A percentile compares a stretch with the other conserved stretches of the same genome.
Conservation (phyloP, 2,888 invertebrate genomes). For the Stenchaetothrips biformis region DNA sequence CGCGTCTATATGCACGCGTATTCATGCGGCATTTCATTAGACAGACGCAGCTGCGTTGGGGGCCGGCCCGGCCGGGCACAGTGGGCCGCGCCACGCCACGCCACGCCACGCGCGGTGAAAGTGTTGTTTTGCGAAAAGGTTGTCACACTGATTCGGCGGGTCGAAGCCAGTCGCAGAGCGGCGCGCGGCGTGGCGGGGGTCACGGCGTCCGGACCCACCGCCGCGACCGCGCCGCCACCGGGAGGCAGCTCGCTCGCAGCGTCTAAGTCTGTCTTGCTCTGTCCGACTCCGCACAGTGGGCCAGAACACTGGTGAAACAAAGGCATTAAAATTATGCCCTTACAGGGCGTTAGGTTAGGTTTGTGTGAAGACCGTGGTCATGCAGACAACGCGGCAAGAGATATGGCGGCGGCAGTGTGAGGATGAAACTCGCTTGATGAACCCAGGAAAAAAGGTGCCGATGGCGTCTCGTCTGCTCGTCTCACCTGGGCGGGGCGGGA, state of each 20-base stretch:
- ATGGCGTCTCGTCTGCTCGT: not conserved
- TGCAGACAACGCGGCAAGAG: too few relatives aligned
- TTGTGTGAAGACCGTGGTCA: not conserved
- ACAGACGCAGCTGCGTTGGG: too few relatives aligned
- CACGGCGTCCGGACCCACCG: too few relatives aligned
- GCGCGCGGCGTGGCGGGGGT: not conserved
- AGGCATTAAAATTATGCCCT: not conserved
- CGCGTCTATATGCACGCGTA: constrained; percentile 2
- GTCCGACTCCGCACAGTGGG: not conserved
- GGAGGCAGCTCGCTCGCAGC: not conserved
- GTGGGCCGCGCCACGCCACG: not conserved
- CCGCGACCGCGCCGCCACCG: too few relatives aligned
- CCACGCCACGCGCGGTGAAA: not conserved
- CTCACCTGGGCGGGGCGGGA: not conserved
- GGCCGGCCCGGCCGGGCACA: not conserved
- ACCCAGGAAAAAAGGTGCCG: not conserved
- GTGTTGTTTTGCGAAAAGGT: constrained; percentile 8
- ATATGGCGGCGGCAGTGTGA: too few relatives aligned
- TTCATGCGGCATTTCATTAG: too few relatives aligned
- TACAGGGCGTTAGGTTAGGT: not conserved
- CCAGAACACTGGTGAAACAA: not conserved
- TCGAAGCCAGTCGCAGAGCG: not conserved
- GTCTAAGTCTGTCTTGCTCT: not conserved
- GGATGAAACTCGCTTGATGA: too few relatives aligned
- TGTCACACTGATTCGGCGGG: not conserved